Conservation (phyloP, 2,888 invertebrate genomes). For the Dolichopus griseipennis region DNA sequence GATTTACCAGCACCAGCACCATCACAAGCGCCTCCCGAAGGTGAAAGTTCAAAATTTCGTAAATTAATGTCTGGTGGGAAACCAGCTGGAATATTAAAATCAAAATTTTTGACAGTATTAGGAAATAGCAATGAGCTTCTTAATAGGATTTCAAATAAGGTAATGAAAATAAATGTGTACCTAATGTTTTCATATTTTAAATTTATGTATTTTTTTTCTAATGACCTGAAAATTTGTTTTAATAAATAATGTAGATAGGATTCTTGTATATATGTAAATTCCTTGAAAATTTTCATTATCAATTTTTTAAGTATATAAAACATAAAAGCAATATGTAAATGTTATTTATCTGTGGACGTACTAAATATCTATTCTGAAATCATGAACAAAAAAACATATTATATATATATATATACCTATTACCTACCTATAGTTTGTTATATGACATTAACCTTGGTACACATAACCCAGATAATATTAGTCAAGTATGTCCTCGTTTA, state of each 20-base stretch:
- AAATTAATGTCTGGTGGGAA: slow-evolving; percentile 42
- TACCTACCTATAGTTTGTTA: background rate
- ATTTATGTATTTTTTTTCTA: background rate
- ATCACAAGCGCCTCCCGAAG: slow-evolving; percentile 28
- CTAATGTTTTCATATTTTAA: slow-evolving; percentile 7
- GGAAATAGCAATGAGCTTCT: slow-evolving; percentile 47
- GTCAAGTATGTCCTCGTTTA: background rate
- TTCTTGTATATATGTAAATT: too few species aligned
- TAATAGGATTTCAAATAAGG: slow-evolving; percentile 46
- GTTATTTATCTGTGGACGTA: background rate
- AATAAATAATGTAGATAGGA: too few species aligned
- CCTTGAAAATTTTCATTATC: too few species aligned
- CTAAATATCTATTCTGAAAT: background rate
- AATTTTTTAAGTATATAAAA: too few species aligned
- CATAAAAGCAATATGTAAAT: too few species aligned
- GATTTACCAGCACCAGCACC: slow-evolving; percentile 18
- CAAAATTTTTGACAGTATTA: slow-evolving; percentile 45
- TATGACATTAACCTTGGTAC: background rate
- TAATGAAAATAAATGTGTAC: slow-evolving; percentile 24
- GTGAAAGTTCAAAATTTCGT: slow-evolving; percentile 43
- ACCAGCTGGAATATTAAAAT: slow-evolving; percentile 43
- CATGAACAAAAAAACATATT: background rate
- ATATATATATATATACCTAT: background rate
- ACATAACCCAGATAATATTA: background rate
- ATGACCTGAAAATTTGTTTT: too few species aligned